These are phyloP conservation scores for Sprattus sprattus DNA, from an alignment of 2,113 vertebrate genomes.

Conservation along the genomic window DNA sequence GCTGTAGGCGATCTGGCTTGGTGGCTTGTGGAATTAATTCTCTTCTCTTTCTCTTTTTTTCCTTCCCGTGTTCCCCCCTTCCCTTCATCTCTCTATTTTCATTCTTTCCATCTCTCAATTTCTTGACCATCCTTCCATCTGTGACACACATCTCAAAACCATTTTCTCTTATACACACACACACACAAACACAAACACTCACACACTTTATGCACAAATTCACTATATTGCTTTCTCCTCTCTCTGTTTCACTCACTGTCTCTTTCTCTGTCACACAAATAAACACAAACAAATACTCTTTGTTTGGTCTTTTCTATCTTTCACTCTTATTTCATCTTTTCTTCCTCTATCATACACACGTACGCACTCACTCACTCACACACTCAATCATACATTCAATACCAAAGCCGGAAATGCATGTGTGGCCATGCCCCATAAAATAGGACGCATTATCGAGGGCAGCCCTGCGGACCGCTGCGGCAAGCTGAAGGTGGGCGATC, in stretches of 20 bases:
- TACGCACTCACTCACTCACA: conserved; percentile 20
- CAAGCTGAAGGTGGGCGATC: conserved; percentile 97
- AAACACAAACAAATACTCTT: background rate
- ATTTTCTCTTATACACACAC: no score
- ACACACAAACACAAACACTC: background rate
- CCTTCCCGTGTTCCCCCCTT: conserved; percentile 50
- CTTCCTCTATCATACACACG: conserved; percentile 14
- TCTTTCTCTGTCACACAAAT: background rate
- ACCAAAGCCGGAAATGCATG: conserved; percentile 95
- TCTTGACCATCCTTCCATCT: conserved; percentile 15
- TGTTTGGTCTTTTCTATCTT: conserved; percentile 70
- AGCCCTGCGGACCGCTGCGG: conserved; percentile 97
- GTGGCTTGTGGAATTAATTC: conserved; percentile 85
- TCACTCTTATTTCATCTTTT: conserved; percentile 17
- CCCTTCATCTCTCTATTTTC: conserved; percentile 68
- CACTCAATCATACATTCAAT: conserved; percentile 62
- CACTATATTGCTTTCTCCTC: background rate
- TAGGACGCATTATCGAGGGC: conserved; percentile 98
- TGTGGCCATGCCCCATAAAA: conserved; percentile 99
- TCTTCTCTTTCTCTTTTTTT: conserved; percentile 74
- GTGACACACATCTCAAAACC: background rate
- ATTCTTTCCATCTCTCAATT: conserved; percentile 42
- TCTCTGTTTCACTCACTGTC: background rate
- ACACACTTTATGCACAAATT: background rate
- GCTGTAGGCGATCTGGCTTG: conserved; percentile 73